These are phyloP conservation scores for Drosophila eugracilis DNA, from an alignment of 1,140 invertebrate species.

Conservation along the genomic window DNA sequence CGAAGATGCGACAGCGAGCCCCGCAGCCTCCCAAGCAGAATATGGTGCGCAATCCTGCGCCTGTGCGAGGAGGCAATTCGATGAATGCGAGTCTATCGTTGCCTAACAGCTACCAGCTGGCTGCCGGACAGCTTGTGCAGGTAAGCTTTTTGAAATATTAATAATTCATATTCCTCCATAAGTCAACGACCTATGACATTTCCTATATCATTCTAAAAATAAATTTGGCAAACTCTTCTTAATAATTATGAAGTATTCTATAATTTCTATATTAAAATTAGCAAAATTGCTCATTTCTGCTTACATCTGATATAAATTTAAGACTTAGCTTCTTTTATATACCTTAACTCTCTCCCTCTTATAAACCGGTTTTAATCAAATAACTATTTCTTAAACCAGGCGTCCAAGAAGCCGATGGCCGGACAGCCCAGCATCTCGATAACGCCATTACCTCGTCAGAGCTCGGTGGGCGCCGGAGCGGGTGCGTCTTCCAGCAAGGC, in stretches of 20 bases:
- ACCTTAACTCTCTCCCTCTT: neutral
- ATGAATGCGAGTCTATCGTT: slow-evolving; percentile 60
- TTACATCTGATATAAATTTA: neutral
- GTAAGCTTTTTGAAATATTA: slow-evolving; percentile 48
- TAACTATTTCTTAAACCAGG: slow-evolving; percentile 36
- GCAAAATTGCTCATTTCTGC: neutral
- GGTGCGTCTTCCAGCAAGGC: slow-evolving; percentile 85
- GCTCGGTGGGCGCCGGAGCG: slow-evolving; percentile 75
- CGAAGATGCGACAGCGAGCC: slow-evolving; percentile 74
- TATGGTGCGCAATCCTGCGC: slow-evolving; percentile 65
- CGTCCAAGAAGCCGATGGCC: slow-evolving; percentile 85
- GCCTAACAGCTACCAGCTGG: slow-evolving; percentile 81
- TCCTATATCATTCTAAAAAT: too few species aligned
- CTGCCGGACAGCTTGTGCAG: slow-evolving; percentile 79
- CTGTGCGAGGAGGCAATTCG: slow-evolving; percentile 54
- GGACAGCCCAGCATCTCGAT: slow-evolving; percentile 95
- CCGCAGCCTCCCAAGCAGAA: slow-evolving; percentile 62
- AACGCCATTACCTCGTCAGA: slow-evolving; percentile 92
- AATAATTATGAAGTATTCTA: neutral
- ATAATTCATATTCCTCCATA: too few species aligned
- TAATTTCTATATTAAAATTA: too few species aligned
- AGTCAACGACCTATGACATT: too few species aligned
- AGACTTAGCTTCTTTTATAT: neutral
- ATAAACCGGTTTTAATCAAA: neutral
- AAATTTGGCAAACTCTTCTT: too few species aligned